phyloP scores from a whole-genome alignment of 2,113 vertebrate genomes.

The Phasianus colchicus region DNA sequence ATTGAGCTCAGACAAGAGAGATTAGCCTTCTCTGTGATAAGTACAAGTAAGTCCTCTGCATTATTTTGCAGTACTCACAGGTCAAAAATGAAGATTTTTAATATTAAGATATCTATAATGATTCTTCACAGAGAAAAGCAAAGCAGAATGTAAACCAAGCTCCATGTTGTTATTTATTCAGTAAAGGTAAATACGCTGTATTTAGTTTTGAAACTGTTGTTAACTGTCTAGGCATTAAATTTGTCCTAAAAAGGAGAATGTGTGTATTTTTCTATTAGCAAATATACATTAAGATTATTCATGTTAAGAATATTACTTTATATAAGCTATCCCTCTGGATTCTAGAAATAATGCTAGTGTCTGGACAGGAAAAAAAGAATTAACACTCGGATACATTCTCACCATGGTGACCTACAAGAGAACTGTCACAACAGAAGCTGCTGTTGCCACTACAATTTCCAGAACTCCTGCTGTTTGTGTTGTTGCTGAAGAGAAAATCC shows the following conservation, averaged over 20 bases:
- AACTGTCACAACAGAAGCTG: conserved; percentile 73
- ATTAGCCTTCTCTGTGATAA: neutral
- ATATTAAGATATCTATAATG: neutral
- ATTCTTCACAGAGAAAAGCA: neutral
- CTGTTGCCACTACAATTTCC: conserved; percentile 71
- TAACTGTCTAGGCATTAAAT: neutral
- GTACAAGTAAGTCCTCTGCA: neutral
- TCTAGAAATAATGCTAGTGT: conserved; percentile 35
- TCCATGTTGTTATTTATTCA: neutral
- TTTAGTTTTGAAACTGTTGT: neutral
- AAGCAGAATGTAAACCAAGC: neutral
- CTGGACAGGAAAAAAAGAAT: neutral
- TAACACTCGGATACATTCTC: conserved; percentile 34
- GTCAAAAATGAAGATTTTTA: neutral
- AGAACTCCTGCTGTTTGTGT: conserved; percentile 56
- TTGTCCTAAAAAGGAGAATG: neutral
- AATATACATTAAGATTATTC: neutral
- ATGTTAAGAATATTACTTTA: conserved; percentile 30
- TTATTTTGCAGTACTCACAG: neutral
- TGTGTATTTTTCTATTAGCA: neutral
- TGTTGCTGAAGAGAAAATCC: conserved; percentile 45
- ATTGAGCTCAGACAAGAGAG: neutral
- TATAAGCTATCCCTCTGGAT: conserved; percentile 20
- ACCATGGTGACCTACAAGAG: conserved; percentile 54
- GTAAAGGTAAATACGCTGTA: neutral